Evolutionary conservation across 2,888 invertebrate genomes (phyloP), one percentile per base, ranked within the genome.

Genomic region (Torymus auratus): DNA sequence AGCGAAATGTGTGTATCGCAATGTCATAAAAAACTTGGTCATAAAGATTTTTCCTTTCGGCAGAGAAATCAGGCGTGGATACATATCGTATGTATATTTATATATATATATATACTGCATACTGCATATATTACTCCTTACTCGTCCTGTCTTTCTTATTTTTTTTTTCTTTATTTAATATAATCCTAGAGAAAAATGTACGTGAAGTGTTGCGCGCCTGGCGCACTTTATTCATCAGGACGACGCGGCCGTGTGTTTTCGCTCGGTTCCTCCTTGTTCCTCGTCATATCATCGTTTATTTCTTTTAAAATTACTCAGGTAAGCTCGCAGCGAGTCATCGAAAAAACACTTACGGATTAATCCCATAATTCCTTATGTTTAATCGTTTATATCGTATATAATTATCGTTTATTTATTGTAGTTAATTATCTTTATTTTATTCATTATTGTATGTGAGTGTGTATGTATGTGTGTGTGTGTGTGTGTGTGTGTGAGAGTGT

Each of bases 311-410:
- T 68, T 52, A 61, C 23, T 71, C 71, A 71, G 52, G 71, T 73
- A 73, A 73, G 64, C 64, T 73, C 72, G 72, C 72, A 73, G 62
- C 72, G 72, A 73, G 72, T 73, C 60, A 64, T 73, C 72, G 72
- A 73, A 62, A 72, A 73, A 73, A 73, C 72, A 73, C 72, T 73
- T 73, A 73, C 61, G 20, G 72, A 73, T 64, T 73, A 73, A 28
- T 73, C 52, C 28, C 28, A 28, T 64, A 73, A 55, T 65, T 73
- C 28, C 62, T 73, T 62, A 73, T 55, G 28, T 60, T 73, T 73
- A 28, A 28, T 28, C 28, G 28, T 28, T 28, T 28, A 28, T 28
- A 28, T 28, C 28, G 58, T 58, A 17, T 58, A 17, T 58, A 58
- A 58, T 58, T 17, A 67, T 67, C 67, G 53, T 67, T 67, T 58